Conservation (phyloP, 2,797 vertebrate genomes). For the Scyliorhinus canicula region DNA sequence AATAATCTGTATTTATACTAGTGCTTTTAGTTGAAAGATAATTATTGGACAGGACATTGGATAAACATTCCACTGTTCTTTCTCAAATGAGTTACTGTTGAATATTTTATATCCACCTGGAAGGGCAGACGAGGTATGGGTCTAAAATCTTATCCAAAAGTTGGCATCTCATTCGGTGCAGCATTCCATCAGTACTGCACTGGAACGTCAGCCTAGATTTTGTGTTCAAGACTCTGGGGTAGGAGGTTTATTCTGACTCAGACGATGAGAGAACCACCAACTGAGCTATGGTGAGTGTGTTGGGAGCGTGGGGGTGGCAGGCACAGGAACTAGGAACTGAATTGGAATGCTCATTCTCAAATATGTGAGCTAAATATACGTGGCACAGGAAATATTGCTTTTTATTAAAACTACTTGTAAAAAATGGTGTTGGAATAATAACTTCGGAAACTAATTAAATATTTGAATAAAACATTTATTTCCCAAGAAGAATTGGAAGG, state of each 20-base stretch:
- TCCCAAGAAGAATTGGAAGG: background rate
- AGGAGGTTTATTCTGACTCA: background rate
- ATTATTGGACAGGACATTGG: too few relatives aligned
- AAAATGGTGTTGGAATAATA: background rate
- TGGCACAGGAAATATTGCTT: background rate
- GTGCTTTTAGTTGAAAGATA: too few relatives aligned
- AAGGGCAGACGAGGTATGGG: too few relatives aligned
- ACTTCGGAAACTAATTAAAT: background rate
- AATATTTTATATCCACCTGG: too few relatives aligned
- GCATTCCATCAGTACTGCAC: too few relatives aligned
- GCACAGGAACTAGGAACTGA: background rate
- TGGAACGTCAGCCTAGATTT: too few relatives aligned
- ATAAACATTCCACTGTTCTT: too few relatives aligned
- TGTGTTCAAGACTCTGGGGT: background rate
- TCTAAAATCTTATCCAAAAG: too few relatives aligned
- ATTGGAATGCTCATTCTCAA: background rate
- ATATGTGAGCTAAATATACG: background rate
- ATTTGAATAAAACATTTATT: background rate
- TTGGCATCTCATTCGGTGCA: too few relatives aligned
- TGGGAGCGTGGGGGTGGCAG: background rate
- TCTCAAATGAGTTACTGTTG: too few relatives aligned
- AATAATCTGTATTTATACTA: too few relatives aligned
- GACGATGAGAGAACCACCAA: background rate
- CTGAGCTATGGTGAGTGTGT: background rate
- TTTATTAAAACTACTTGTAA: background rate